Conservation (phyloP, 1,140 invertebrate genomes). For the Achatina immaculata region DNA sequence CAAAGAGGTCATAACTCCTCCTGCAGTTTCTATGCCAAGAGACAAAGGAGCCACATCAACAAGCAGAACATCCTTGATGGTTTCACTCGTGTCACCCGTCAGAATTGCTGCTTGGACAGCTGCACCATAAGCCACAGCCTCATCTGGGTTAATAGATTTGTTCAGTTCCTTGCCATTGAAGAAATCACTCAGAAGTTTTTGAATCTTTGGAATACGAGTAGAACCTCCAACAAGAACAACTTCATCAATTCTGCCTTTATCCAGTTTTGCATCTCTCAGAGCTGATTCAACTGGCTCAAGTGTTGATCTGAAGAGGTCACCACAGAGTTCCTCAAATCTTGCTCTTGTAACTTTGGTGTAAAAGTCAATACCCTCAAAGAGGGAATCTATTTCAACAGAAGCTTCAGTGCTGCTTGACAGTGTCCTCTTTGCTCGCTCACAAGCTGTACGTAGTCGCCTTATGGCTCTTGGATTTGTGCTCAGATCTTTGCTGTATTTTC, state of each 20-base stretch:
- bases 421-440: conserved; percentile 93
- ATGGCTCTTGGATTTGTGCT: conserved; percentile 88
- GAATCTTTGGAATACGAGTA: conserved; percentile 63
- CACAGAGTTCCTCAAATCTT: conserved; percentile 78
- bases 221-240: conserved; percentile 77
- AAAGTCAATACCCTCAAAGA: conserved; percentile 54
- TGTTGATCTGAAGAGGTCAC: conserved; percentile 87
- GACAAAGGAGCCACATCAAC: conserved; percentile 70
- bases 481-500: conserved; percentile 95
- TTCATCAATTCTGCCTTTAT: conserved; percentile 73
- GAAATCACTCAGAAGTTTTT: conserved; percentile 74
- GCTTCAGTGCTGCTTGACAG: conserved; percentile 57
- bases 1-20: conserved; percentile 75
- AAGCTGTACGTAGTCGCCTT: conserved; percentile 89
- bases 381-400: conserved; percentile 57
- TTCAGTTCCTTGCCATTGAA: conserved; percentile 49
- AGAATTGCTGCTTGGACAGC: conserved; percentile 73
- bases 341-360: conserved; percentile 69
- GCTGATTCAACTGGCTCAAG: conserved; percentile 91
- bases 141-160: conserved; percentile 34
- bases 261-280: conserved; percentile 67
- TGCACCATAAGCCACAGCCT: conserved; percentile 76
- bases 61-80: conserved; percentile 65
- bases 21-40: conserved; percentile 74
- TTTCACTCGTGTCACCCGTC: conserved; percentile 56